Evolutionary conservation across 1,140 invertebrate species (phyloP).

Genomic region (Melanaphis sacchari): DNA sequence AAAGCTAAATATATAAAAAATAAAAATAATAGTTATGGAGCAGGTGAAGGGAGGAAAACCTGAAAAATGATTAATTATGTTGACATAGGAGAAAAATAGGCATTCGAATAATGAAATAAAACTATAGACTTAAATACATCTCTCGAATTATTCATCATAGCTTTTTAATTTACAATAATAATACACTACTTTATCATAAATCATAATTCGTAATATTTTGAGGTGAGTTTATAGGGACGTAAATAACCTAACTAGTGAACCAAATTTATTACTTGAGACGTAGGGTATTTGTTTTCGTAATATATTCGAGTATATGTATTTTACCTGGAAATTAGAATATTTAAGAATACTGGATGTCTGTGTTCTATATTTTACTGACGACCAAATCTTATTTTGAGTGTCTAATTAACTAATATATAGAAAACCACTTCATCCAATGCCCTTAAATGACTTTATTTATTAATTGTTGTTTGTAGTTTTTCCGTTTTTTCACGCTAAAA

Average conservation of each 20-base stretch:
- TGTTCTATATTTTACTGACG: background rate
- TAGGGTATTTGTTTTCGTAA: too few relatives aligned
- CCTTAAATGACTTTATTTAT: background rate
- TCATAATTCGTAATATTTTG: background rate
- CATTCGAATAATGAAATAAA: background rate
- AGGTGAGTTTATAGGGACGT: background rate
- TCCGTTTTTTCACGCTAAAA: background rate
- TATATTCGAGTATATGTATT: too few relatives aligned
- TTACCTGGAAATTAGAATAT: background rate
- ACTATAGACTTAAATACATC: background rate
- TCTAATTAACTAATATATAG: background rate
- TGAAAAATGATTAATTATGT: constrained; percentile 23
- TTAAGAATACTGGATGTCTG: background rate
- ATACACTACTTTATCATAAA: background rate
- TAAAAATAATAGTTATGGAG: background rate
- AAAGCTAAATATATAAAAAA: background rate
- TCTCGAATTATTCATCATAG: background rate
- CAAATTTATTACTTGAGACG: background rate
- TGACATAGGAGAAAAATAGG: background rate
- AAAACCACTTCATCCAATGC: background rate
- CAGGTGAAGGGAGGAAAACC: background rate
- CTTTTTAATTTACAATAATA: background rate
- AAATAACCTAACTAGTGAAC: background rate
- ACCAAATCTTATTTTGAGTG: background rate
- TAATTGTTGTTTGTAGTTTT: background rate